These are phyloP conservation scores for Stenichneumon culpator DNA, from an alignment of 2,888 invertebrate species.

Conservation along the genomic window DNA sequence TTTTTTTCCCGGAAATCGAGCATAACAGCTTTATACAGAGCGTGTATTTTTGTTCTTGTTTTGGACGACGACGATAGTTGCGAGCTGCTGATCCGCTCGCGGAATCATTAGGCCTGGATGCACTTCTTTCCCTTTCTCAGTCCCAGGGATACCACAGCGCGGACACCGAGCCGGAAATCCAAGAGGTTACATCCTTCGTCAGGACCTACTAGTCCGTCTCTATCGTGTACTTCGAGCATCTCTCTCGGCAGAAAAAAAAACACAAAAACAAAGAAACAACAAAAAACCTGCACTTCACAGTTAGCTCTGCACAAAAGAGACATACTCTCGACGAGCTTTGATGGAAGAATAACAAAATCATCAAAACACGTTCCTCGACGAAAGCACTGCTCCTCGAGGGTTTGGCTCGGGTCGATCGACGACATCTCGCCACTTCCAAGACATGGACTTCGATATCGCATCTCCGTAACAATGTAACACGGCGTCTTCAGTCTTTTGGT, in stretches of 20 bases:
- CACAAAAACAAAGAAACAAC: not conserved
- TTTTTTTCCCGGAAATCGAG: slow-evolving; percentile 62
- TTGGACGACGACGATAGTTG: slow-evolving; percentile 57
- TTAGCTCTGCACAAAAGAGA: slow-evolving; percentile 54
- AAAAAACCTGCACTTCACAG: slow-evolving; percentile 16
- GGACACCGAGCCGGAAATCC: slow-evolving; percentile 80
- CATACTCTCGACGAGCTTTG: slow-evolving; percentile 20
- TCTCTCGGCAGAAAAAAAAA: not conserved
- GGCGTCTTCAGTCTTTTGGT: not conserved
- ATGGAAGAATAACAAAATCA: slow-evolving; percentile 3
- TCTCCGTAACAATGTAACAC: not conserved
- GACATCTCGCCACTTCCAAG: slow-evolving; percentile 27
- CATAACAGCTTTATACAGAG: slow-evolving; percentile 51
- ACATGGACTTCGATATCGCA: slow-evolving; percentile 32
- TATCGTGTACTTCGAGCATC: slow-evolving; percentile 3
- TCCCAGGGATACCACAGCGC: slow-evolving; percentile 82
- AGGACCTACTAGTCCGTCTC: slow-evolving; percentile 77
- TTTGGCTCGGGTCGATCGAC: not conserved
- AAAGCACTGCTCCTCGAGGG: slow-evolving; percentile 35
- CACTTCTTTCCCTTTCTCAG: slow-evolving; percentile 83
- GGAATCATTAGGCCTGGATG: slow-evolving; percentile 82
- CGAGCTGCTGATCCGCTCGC: slow-evolving; percentile 77
- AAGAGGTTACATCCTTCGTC: slow-evolving; percentile 80
- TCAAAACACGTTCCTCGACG: not conserved
- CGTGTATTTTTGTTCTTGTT: slow-evolving; percentile 63